These are phyloP conservation scores for Platysternon megacephalum DNA, from an alignment of 2,113 vertebrate species.

Conservation along the genomic window DNA sequence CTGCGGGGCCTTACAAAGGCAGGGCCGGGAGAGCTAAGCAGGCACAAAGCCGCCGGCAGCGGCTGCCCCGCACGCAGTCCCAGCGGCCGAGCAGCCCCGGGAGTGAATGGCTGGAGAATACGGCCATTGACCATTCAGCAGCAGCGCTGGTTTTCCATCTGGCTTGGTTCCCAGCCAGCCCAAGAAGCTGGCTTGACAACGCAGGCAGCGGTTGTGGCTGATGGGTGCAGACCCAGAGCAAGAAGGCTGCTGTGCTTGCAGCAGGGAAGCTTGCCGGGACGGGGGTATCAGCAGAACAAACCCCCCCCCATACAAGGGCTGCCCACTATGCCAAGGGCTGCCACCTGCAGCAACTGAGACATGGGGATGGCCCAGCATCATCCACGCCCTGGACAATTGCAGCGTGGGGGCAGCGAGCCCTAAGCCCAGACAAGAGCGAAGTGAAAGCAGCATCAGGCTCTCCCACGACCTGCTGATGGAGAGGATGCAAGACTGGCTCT, in stretches of 20 bases:
- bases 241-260: constrained; percentile 32
- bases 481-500: neutral
- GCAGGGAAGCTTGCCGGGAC: constrained; percentile 56
- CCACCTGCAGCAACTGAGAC: neutral
- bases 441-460: neutral
- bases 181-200: constrained; percentile 63
- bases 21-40: constrained; percentile 42
- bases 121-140: constrained; percentile 59
- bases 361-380: neutral
- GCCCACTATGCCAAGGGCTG: neutral
- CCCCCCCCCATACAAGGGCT: neutral
- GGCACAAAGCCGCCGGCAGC: neutral
- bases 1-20: constrained; percentile 29
- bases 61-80: no score
- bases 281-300: constrained; percentile 22
- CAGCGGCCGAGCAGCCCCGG: neutral
- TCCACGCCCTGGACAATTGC: neutral
- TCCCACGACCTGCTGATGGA: neutral
- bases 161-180: constrained; percentile 60
- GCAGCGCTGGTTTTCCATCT: constrained; percentile 68
- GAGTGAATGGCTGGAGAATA: constrained; percentile 60
- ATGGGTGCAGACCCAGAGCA: constrained; percentile 51
- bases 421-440: constrained; percentile 24
- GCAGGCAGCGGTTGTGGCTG: constrained; percentile 49
- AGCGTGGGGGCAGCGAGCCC: neutral